Percentiles rank a stretch among this genome's conserved stretches.
Conservation (phyloP, 2,888 invertebrate genomes). For the Crioceris asparagi region DNA sequence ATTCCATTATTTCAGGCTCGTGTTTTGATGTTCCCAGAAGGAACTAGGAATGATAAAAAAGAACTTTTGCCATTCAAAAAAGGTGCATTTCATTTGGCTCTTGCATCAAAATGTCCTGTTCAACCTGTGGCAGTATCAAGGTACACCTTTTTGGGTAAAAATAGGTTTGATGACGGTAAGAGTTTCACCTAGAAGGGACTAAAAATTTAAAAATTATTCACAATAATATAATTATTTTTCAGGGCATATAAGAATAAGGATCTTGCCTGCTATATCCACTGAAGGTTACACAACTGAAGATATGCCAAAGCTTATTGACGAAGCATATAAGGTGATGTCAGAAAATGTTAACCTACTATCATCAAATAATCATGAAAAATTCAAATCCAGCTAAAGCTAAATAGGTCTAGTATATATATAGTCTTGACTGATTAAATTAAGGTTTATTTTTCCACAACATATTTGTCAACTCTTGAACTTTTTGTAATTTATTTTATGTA, state of each 20-base stretch:
- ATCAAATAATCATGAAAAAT: constrained; percentile 5
- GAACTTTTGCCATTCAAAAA: constrained; percentile 85
- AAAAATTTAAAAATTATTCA: neutral
- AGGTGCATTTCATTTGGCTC: constrained; percentile 89
- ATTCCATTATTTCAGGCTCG: constrained; percentile 56
- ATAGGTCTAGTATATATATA: too few relatives aligned
- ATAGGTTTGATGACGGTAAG: constrained; percentile 53
- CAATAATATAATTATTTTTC: constrained; percentile 14
- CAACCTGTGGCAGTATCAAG: constrained; percentile 82
- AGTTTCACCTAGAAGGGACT: too few relatives aligned
- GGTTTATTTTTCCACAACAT: too few relatives aligned
- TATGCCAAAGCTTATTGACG: constrained; percentile 53
- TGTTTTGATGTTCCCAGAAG: constrained; percentile 86
- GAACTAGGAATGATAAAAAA: constrained; percentile 71
- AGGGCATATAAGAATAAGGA: constrained; percentile 60
- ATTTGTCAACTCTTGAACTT: too few relatives aligned
- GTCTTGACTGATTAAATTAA: too few relatives aligned
- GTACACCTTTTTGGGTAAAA: constrained; percentile 57
- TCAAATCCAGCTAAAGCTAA: too few relatives aligned
- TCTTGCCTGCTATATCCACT: constrained; percentile 63
- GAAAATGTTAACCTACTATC: constrained; percentile 42
- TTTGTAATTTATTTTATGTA: too few relatives aligned
- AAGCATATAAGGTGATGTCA: constrained; percentile 56
- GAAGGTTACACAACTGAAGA: constrained; percentile 51
- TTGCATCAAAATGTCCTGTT: constrained; percentile 72